Percentiles rank a stretch among this genome's conserved stretches.
phyloP scores from a whole-genome alignment of 2,797 vertebrate species.

The Parauchenoglanis punctatus region DNA sequence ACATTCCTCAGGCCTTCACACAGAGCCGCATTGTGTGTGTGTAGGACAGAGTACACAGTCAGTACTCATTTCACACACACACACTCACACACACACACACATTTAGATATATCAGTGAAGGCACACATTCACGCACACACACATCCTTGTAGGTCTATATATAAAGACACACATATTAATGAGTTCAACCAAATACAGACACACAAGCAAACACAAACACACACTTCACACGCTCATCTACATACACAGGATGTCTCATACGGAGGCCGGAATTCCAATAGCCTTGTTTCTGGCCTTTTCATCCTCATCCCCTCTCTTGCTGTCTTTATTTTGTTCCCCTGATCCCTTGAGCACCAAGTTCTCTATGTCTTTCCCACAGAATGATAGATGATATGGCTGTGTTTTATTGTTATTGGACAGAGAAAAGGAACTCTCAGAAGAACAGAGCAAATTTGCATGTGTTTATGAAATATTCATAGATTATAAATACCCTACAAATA shows the following conservation, averaged over 20 bases:
- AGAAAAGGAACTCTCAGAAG: constrained; percentile 28
- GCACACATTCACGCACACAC: constrained; percentile 28
- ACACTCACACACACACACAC: constrained; percentile 33
- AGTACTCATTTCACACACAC: constrained; percentile 58
- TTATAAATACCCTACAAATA: constrained; percentile 31
- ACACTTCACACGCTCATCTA: constrained; percentile 51
- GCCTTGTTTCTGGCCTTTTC: constrained; percentile 47
- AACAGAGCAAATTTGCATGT: constrained; percentile 36
- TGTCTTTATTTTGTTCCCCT: constrained; percentile 50
- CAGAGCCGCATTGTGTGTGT: constrained; percentile 82
- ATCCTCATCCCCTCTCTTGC: constrained; percentile 29
- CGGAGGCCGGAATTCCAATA: constrained; percentile 52
- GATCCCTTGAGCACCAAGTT: constrained; percentile 46
- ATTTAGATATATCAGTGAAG: constrained; percentile 22
- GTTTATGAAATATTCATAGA: constrained; percentile 36
- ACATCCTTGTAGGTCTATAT: constrained; percentile 13
- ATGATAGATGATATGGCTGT: constrained; percentile 45
- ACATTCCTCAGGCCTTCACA: constrained; percentile 80
- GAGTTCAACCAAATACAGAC: constrained; percentile 37
- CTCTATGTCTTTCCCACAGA: constrained; percentile 53
- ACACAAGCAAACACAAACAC: constrained; percentile 38
- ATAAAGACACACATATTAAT: constrained; percentile 37
- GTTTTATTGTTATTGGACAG: constrained; percentile 52
- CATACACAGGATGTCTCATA: constrained; percentile 60
- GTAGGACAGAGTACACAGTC: constrained; percentile 72